Base-by-base conservation (phyloP, 2,113 vertebrate genomes). In the Cisticola juncidis region DNA sequence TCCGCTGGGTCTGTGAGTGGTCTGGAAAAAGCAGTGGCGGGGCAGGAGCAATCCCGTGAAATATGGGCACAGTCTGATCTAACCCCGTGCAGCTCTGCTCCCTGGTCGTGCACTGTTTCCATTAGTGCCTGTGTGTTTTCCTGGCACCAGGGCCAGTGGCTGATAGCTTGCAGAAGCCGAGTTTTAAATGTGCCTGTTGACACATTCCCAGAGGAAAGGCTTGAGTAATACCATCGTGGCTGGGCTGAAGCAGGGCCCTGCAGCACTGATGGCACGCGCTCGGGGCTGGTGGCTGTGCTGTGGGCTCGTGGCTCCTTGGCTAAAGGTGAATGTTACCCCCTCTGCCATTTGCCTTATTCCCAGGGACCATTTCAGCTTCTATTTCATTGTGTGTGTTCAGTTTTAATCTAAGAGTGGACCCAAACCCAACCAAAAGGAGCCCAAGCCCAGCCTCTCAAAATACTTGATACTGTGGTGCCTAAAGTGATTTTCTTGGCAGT, bases 131-230 rank as follows among this genome's bases (percentile, higher is more conserved):
- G 0, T 22, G 33, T 48, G 78, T 50, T 94, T 93, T 91, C 44
- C 85, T 93, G 92, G 87, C 66, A 58, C 0, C 4, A 77, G 57
- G 50, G 61, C 40, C 2, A 17, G 62, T n/a, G 80, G 58, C 73
- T 88, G 92, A 93, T 61, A 76, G 90, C 70, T 92, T 93, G 93
- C 86, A 92, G 85, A 81, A 95, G 76, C 76, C 25, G 35, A 33
- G 47, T 77, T 92, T 87, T 62, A 93, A 93, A 95, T 85, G 24
- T 68, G 68, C 42, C 31, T 62, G 60, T 51, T 89, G 71, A 77
- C 45, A 42, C 9, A 60, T 88, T 90, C 84, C 70, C 86, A 61
- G 69, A 83, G 74, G 65, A 88, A n/a, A 68, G 25, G 45, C 31
- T 93, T 83, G 69, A 90, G 77, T 36, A 91, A 93, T 58, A 23